phyloP scores from a whole-genome alignment of 2,888 invertebrate genomes.

The Proisotoma minuta region DNA sequence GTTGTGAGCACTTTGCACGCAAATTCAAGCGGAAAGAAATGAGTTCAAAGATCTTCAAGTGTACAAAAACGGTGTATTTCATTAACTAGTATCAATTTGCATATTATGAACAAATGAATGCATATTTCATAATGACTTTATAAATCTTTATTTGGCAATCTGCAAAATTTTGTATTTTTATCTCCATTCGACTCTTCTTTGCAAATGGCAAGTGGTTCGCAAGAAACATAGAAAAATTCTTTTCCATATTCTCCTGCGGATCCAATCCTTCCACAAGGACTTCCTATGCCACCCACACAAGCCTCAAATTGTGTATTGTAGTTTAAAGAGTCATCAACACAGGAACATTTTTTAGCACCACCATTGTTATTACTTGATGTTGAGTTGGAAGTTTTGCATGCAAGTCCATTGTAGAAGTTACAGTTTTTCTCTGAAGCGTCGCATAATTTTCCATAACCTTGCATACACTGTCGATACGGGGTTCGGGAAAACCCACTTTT shows the following conservation, averaged over 20 bases:
- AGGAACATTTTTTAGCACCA: conserved; percentile 17
- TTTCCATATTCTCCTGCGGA: conserved; percentile 36
- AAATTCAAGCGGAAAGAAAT: conserved; percentile 1
- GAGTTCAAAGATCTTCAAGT: conserved; percentile 15
- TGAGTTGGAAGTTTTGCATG: conserved; percentile 20
- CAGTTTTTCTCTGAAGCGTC: conserved; percentile 32
- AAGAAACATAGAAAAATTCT: conserved; percentile 29
- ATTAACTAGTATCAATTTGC: too few species aligned
- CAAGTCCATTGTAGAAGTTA: conserved; percentile 27
- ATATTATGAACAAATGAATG: too few species aligned
- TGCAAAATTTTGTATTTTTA: conserved; percentile 32
- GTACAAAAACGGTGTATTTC: too few species aligned
- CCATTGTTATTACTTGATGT: not conserved
- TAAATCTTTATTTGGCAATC: too few species aligned
- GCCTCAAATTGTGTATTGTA: conserved; percentile 24
- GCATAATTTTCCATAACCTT: conserved; percentile 24
- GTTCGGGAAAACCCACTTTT: not conserved
- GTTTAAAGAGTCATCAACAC: conserved; percentile 30
- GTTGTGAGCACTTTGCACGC: not conserved
- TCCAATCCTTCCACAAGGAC: conserved; percentile 39
- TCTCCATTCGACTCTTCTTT: conserved; percentile 37
- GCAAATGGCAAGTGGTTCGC: conserved; percentile 28
- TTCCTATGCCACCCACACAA: conserved; percentile 23
- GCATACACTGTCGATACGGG: conserved; percentile 17
- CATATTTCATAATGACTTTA: too few species aligned